phyloP scores from a whole-genome alignment of 2,888 invertebrate genomes.

The Synergus gifuensis region DNA sequence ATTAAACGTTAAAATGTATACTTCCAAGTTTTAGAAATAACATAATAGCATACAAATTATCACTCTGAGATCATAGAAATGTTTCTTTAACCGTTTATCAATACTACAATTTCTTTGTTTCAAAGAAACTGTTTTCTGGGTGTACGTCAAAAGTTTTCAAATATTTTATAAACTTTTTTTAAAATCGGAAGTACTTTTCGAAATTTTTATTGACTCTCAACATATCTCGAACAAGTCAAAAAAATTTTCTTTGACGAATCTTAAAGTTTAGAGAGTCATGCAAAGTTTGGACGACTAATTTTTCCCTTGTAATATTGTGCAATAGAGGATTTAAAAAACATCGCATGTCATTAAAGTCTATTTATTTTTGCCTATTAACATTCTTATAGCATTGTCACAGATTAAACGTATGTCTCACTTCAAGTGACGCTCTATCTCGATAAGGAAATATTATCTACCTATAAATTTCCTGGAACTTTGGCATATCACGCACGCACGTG shows the following conservation, averaged over 20 bases:
- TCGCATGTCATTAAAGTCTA: background rate
- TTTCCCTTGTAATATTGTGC: background rate
- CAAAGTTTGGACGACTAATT: too few relatives aligned
- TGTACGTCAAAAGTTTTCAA: too few relatives aligned
- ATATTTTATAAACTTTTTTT: too few relatives aligned
- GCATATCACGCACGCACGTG: constrained; percentile 23
- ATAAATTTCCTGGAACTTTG: constrained; percentile 13
- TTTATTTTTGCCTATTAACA: background rate
- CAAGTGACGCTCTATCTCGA: constrained; percentile 26
- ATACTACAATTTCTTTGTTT: too few relatives aligned
- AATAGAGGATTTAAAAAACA: background rate
- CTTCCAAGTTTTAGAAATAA: background rate
- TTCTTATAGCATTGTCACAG: background rate
- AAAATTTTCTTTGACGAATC: too few relatives aligned
- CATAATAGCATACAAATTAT: background rate
- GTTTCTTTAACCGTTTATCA: too few relatives aligned
- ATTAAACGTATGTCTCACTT: background rate
- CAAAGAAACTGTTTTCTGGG: too few relatives aligned
- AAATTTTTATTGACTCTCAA: too few relatives aligned
- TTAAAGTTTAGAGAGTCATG: too few relatives aligned
- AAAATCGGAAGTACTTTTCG: too few relatives aligned
- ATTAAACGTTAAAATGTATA: background rate
- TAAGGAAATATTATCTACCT: constrained; percentile 37
- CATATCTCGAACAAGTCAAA: too few relatives aligned
- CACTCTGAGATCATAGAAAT: too few relatives aligned